Evolutionary conservation across 2,797 vertebrate species (phyloP).

Genomic region (Monodelphis domestica): DNA sequence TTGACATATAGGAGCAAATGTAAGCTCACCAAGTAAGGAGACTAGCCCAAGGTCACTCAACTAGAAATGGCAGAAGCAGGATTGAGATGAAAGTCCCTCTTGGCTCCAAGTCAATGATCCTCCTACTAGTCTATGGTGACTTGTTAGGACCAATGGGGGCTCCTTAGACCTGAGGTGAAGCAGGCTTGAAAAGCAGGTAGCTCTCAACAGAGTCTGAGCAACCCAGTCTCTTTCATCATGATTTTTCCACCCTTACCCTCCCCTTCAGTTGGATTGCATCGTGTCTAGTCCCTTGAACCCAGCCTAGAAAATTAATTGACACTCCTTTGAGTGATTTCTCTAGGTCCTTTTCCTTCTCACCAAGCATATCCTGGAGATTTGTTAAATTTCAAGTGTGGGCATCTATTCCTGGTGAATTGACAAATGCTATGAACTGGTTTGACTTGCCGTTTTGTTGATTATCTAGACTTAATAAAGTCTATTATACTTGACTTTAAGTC

Average conservation of each 20-base stretch:
- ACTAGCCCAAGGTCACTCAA: background rate
- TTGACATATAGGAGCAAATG: background rate
- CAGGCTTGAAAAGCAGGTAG: background rate
- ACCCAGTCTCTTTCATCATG: background rate
- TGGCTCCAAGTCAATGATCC: background rate
- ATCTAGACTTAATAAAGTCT: background rate
- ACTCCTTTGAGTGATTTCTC: background rate
- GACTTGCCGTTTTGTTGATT: background rate
- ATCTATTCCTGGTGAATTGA: background rate
- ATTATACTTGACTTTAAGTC: too few species aligned
- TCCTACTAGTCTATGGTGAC: background rate
- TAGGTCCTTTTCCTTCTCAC: background rate
- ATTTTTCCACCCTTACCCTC: background rate
- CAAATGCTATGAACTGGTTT: background rate
- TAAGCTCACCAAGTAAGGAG: background rate
- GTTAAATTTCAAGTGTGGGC: background rate
- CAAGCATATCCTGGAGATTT: background rate
- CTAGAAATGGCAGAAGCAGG: background rate
- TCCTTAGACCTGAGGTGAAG: background rate
- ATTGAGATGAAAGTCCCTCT: background rate
- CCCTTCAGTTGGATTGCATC: background rate
- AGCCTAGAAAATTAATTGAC: background rate
- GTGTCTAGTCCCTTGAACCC: background rate
- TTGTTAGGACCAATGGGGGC: background rate
- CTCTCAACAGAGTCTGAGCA: background rate